These are phyloP conservation scores for Zele albiditarsus DNA, from an alignment of 2,888 invertebrate genomes.

Conservation along the genomic window DNA sequence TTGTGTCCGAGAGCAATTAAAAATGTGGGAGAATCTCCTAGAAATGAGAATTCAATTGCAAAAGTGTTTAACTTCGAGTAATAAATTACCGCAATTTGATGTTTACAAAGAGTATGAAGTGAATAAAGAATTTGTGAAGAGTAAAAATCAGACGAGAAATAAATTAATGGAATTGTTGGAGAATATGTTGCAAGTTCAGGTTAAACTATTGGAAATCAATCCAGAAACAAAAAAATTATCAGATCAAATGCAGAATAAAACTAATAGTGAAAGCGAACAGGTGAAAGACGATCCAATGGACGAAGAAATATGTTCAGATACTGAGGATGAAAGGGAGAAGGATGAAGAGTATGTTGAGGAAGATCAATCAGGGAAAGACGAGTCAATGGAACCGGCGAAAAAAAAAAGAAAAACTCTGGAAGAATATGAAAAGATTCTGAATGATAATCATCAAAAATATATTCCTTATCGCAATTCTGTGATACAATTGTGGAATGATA, in stretches of 20 bases:
- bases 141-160: conserved; percentile 74
- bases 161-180: conserved; percentile 78
- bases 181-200: conserved; percentile 78
- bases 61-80: conserved; percentile 83
- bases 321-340: conserved; percentile 73
- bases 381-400: conserved; percentile 75
- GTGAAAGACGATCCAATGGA: conserved; percentile 69
- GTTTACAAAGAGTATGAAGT: conserved; percentile 74
- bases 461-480: conserved; percentile 83
- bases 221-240: conserved; percentile 79
- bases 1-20: conserved; percentile 81
- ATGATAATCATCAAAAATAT: conserved; percentile 77
- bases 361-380: conserved; percentile 74
- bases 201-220: conserved; percentile 77
- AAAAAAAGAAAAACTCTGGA: conserved; percentile 76
- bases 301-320: conserved; percentile 81
- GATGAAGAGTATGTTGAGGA: conserved; percentile 58
- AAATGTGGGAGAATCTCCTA: conserved; percentile 88
- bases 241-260: conserved; percentile 58
- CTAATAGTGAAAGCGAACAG: conserved; percentile 56
- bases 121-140: conserved; percentile 75
- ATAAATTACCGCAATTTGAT: conserved; percentile 84
- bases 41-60: conserved; percentile 92
- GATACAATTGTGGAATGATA: conserved; percentile 96
- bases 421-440: conserved; percentile 77